Evolutionary conservation across 1,140 invertebrate genomes (phyloP), one percentile per base, ranked within the genome.

Genomic region (Penaeus japonicus): DNA sequence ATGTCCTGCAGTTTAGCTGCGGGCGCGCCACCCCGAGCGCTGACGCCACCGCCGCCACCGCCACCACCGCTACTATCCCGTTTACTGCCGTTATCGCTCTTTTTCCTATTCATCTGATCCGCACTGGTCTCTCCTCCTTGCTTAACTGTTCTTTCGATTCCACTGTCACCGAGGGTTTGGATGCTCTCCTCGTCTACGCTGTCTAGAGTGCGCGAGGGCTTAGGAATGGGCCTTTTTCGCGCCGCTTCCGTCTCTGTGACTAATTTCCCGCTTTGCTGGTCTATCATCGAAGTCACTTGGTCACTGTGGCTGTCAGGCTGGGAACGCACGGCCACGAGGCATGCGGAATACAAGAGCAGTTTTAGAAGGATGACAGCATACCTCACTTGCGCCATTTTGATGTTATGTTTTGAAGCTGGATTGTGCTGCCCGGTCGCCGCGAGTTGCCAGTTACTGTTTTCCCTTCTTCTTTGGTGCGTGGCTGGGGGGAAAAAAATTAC

Each of bases 341-440:
- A 73, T 24, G 65, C 80, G 53, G 47, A 88, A n/a, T 55, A 83
- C 79, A 59, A 53, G 65, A 80, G 83, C 62, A 88, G 47, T 27
- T 30, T 75, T 53, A 88, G 47, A 32, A 15, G 17, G 77, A 39
- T n/a, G n/a, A 53, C 39, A n/a, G 55, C 17, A n/a, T 55, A 83
- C 80, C 54, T 70, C 53, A 77, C 62, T 54, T 75, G 22, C 87
- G 80, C 87, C 87, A 88, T 88, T 75, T 83, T 88, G 65, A 55
- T 81, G 77, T 85, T 78, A 53, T 53, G 80, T 73, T 75, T 53
- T 83, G 70, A 75, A 75, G 54, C 20, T 82, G 59, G 47, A 73
- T 4, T 24, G 27, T 30, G 47, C 39, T 18, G 59, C 12, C 15
- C 39, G 62, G 77, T 47, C 39, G 80, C 24, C 0, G 22, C 54